phyloP scores from a whole-genome alignment of 2,113 vertebrate genomes.

The Ploceus nigricollis region DNA sequence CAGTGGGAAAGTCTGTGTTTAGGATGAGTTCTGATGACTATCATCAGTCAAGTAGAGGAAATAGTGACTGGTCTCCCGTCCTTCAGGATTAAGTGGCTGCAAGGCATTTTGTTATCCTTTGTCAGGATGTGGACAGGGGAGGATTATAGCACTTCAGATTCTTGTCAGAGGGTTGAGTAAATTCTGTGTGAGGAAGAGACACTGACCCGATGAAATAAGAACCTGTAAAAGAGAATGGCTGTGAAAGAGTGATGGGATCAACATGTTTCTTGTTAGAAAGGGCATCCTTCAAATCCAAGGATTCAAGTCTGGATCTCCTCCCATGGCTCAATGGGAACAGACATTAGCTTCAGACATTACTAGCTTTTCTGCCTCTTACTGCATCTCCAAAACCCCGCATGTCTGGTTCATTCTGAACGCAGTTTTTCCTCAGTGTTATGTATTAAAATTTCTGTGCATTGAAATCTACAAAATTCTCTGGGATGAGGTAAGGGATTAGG shows the following conservation, averaged over 20 bases:
- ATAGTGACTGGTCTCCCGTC: background rate
- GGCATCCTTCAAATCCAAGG: background rate
- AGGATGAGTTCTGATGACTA: background rate
- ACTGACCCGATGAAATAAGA: background rate
- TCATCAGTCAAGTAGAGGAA: slow-evolving; percentile 1
- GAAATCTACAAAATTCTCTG: background rate
- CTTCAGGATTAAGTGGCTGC: background rate
- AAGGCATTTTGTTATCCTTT: background rate
- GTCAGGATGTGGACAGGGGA: background rate
- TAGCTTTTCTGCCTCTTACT: background rate
- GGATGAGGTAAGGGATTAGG: background rate
- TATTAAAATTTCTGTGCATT: background rate
- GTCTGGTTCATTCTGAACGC: background rate
- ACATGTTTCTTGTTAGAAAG: background rate
- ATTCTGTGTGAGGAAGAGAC: background rate
- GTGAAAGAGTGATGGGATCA: background rate
- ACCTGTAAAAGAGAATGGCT: background rate
- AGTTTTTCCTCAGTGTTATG: background rate
- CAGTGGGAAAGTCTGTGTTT: background rate
- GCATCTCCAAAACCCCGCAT: background rate
- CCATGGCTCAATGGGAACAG: background rate
- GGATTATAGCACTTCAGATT: background rate
- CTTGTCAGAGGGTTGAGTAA: background rate
- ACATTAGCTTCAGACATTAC: background rate
- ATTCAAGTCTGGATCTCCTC: background rate